phyloP scores from a whole-genome alignment of 2,888 invertebrate genomes.

The Disparrhopalites patrizii region DNA sequence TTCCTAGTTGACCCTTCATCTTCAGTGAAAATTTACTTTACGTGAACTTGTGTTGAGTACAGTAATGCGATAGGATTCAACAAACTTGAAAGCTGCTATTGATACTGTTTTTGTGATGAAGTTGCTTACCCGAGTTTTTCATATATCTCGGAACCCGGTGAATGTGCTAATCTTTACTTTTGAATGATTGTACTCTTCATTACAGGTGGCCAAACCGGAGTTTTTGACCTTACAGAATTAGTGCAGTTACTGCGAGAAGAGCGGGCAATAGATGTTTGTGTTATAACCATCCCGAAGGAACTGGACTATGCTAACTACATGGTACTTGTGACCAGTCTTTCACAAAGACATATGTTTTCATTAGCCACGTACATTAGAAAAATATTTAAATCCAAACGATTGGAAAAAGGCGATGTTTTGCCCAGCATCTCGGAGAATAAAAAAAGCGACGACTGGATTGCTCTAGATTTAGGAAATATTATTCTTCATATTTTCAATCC shows the following conservation, averaged over 20 bases:
- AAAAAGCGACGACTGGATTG: slow-evolving; percentile 76
- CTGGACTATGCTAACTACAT: slow-evolving; percentile 79
- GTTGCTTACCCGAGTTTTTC: neutral
- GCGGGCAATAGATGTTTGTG: slow-evolving; percentile 75
- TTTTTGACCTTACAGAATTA: slow-evolving; percentile 83
- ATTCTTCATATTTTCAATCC: slow-evolving; percentile 80
- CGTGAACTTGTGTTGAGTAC: too few relatives aligned
- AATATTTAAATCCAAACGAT: slow-evolving; percentile 69
- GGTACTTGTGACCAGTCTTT: slow-evolving; percentile 68
- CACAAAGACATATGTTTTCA: slow-evolving; percentile 66
- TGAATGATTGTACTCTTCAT: slow-evolving; percentile 39
- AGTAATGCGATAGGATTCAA: too few relatives aligned
- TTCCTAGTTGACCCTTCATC: too few relatives aligned
- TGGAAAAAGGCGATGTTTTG: slow-evolving; percentile 59
- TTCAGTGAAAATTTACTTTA: too few relatives aligned
- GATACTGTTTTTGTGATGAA: neutral
- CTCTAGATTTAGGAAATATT: slow-evolving; percentile 88
- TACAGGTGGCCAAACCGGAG: slow-evolving; percentile 75
- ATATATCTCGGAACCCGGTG: neutral
- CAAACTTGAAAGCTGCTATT: too few relatives aligned
- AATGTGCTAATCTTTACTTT: neutral
- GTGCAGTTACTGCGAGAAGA: slow-evolving; percentile 71
- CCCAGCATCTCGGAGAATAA: slow-evolving; percentile 71
- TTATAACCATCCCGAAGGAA: slow-evolving; percentile 68
- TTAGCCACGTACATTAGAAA: slow-evolving; percentile 70